phyloP scores from a whole-genome alignment of 2,113 vertebrate species.

The Neogale vison region DNA sequence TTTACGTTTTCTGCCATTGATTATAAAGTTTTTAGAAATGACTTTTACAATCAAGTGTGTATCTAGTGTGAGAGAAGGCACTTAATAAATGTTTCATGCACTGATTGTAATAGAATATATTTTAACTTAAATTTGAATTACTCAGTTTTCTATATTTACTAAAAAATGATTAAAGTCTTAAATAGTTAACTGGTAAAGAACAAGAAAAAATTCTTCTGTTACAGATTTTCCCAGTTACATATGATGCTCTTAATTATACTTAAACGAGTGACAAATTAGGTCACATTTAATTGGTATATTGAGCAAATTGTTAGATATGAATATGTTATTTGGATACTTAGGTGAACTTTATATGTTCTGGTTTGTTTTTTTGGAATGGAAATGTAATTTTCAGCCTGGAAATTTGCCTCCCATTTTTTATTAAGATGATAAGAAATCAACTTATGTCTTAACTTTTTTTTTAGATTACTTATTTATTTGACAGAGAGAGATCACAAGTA shows the following conservation, averaged over 20 bases:
- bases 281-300: constrained; percentile 40
- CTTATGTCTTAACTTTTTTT: not conserved
- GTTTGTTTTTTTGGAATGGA: not conserved
- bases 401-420: not conserved
- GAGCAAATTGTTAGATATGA: not conserved
- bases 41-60: not conserved
- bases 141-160: not conserved
- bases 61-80: not conserved
- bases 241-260: constrained; percentile 5
- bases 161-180: not conserved
- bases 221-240: not conserved
- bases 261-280: constrained; percentile 28
- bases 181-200: constrained; percentile 34
- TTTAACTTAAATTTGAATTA: constrained; percentile 47
- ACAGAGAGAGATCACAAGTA: too few relatives aligned
- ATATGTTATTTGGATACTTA: not conserved
- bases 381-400: not conserved
- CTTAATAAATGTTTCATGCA: not conserved
- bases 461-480: too few relatives aligned
- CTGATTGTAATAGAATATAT: not conserved
- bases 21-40: not conserved
- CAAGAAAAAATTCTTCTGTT: not conserved
- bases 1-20: not conserved
- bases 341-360: not conserved
- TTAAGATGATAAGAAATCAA: not conserved